phyloP scores from a whole-genome alignment of 2,888 invertebrate genomes.

The Scaeva pyrastri region DNA sequence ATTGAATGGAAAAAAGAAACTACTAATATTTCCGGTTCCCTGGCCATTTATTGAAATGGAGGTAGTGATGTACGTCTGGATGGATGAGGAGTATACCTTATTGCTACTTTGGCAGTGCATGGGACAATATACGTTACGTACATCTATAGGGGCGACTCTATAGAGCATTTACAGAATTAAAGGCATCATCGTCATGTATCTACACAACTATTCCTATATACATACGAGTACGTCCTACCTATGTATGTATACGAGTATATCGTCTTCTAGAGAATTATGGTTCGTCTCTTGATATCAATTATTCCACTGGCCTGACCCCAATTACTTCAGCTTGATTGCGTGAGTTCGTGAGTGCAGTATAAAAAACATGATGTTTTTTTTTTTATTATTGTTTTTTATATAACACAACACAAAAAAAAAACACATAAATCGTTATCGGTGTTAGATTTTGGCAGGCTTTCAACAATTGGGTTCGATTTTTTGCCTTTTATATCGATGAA shows the following conservation, averaged over 20 bases:
- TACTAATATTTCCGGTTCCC: constrained; percentile 68
- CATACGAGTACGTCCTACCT: no score
- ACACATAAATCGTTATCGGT: constrained; percentile 1
- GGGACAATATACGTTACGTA: no score
- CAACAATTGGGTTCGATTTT: neutral
- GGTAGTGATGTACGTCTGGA: constrained; percentile 8
- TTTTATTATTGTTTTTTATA: neutral
- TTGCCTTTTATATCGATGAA: neutral
- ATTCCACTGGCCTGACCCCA: constrained; percentile 55
- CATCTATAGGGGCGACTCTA: constrained; percentile 14
- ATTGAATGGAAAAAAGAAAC: constrained; percentile 65
- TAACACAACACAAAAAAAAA: neutral
- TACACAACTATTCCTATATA: no score
- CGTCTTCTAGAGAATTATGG: constrained; percentile 32
- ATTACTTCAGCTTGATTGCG: constrained; percentile 73
- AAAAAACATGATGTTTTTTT: constrained; percentile 15
- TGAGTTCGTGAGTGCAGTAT: constrained; percentile 64
- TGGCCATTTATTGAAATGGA: constrained; percentile 46
- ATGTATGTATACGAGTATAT: no score
- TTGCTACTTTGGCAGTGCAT: constrained; percentile 26
- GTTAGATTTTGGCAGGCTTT: constrained; percentile 8
- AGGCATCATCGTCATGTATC: constrained; percentile 20
- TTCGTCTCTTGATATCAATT: constrained; percentile 54
- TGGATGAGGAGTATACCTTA: constrained; percentile 19
- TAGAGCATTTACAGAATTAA: constrained; percentile 30